These are phyloP conservation scores for Agriotes lineatus DNA, from an alignment of 2,888 invertebrate species.

Conservation along the genomic window DNA sequence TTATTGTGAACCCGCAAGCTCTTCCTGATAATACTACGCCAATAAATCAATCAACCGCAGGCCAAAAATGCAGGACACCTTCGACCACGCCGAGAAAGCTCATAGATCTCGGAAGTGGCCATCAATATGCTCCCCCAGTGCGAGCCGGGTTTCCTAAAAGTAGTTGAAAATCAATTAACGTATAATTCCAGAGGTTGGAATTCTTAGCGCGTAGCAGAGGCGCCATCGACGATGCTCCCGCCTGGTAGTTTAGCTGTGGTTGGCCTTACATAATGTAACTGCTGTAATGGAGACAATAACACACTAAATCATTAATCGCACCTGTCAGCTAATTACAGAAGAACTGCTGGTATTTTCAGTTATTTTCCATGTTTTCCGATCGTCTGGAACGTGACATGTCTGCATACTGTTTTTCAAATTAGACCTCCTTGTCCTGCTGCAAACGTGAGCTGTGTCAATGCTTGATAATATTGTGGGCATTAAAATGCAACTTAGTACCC, in stretches of 20 bases:
- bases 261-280: conserved; percentile 33
- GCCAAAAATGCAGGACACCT: neutral
- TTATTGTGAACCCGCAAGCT: no score
- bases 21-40: no score
- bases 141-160: conserved; percentile 49
- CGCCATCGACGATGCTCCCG: conserved; percentile 50
- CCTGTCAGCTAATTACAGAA: conserved; percentile 26
- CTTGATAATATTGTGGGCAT: neutral
- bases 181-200: conserved; percentile 45
- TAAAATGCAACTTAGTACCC: no score
- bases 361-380: conserved; percentile 3
- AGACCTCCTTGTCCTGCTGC: conserved; percentile 1
- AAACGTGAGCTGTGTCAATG: neutral
- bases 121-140: conserved; percentile 36
- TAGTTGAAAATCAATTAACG: conserved; percentile 56
- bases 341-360: conserved; percentile 13
- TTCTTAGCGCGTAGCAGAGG: conserved; percentile 50
- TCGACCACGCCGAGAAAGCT: neutral
- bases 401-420: conserved; percentile 17
- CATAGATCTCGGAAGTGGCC: conserved; percentile 21
- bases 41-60: no score
- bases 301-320: conserved; percentile 51
- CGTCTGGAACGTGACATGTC: conserved; percentile 12
- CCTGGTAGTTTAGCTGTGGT: conserved; percentile 30
- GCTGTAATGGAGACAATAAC: conserved; percentile 51